Evolutionary conservation across 2,888 invertebrate species (phyloP).

Genomic region (Lordiphosa fenestrarum): DNA sequence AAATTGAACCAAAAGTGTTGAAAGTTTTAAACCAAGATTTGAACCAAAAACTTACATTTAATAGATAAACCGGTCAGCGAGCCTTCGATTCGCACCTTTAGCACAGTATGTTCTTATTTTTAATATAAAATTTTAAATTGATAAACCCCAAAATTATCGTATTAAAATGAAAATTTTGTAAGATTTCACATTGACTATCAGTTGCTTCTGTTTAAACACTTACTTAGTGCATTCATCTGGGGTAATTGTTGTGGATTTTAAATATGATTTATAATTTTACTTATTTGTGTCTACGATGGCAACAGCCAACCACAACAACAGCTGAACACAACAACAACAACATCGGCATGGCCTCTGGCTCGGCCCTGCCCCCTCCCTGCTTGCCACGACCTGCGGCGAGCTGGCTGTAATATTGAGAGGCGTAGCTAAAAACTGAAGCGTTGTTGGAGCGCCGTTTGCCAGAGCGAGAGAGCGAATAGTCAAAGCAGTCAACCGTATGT

Average conservation of each 20-base stretch:
- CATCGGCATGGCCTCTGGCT: conserved; percentile 40
- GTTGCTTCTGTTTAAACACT: too few relatives aligned
- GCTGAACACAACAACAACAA: conserved; percentile 14
- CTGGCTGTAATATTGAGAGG: conserved; percentile 52
- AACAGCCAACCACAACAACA: conserved; percentile 63
- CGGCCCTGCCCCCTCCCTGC: conserved; percentile 38
- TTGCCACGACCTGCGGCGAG: conserved; percentile 2
- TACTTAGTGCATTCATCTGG: neutral
- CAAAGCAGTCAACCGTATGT: conserved; percentile 9
- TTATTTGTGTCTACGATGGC: conserved; percentile 11
- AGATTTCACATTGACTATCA: too few relatives aligned
- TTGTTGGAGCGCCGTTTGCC: conserved; percentile 17
- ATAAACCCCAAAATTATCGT: too few relatives aligned
- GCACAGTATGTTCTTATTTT: too few relatives aligned
- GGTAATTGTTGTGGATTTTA: neutral
- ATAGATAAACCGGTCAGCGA: too few relatives aligned
- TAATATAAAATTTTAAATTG: too few relatives aligned
- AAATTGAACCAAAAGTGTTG: too few relatives aligned
- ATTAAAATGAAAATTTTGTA: too few relatives aligned
- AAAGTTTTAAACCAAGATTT: too few relatives aligned
- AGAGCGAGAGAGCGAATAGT: conserved; percentile 39
- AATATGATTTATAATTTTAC: conserved; percentile 1
- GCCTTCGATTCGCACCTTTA: too few relatives aligned
- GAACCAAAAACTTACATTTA: too few relatives aligned
- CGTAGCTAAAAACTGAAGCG: conserved; percentile 63